Evolutionary conservation across 1,140 invertebrate genomes (phyloP), one percentile per base, ranked within the genome.

Genomic region (Subanguina moxae): DNA sequence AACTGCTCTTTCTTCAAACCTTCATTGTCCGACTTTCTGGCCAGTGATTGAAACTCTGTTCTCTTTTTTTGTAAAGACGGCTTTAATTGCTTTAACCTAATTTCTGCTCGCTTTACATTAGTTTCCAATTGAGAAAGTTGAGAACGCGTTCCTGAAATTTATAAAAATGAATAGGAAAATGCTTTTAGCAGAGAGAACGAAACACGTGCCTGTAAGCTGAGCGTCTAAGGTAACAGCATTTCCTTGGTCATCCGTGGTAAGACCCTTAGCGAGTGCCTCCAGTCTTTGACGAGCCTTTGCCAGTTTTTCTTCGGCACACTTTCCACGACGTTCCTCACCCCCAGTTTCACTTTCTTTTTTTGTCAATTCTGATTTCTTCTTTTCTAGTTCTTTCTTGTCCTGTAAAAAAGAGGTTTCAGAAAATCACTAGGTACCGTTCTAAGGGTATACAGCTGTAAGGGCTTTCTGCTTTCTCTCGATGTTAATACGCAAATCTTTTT

Each of bases 291-390:
- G 59, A 28, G 72, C 46, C 43, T n/a, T 46, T 11, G 19, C 25
- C 15, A 64, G 17, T 45, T 58, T 86, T 63, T 88, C 84, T 61
- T 84, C 84, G 1, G 88, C 88, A 77, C 90, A 82, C 67, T 89
- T 85, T 83, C 89, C 91, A 62, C 88, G 87, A 28, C 90, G 72
- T 68, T 86, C 87, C 32, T 82, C 74, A 19, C 48, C 61, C 0
- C 73, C 73, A 42, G 38, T 72, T 30, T 77, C 62, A 27, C 32
- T 52, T 57, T 75, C 45, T 7, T 62, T 63, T 19, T 75, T 66
- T 43, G 58, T 64, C 30, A 82, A 38, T 17, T 83, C 69, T 1
- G 57, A 38, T 62, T 62, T 56, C 59, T 80, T 75, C 32, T 66
- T 62, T 27, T 48, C 66, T 42, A 77, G 64, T 27, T 67, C 65